Evolutionary conservation across 2,113 vertebrate species (phyloP).

Genomic region (Pomatostomus ruficeps): DNA sequence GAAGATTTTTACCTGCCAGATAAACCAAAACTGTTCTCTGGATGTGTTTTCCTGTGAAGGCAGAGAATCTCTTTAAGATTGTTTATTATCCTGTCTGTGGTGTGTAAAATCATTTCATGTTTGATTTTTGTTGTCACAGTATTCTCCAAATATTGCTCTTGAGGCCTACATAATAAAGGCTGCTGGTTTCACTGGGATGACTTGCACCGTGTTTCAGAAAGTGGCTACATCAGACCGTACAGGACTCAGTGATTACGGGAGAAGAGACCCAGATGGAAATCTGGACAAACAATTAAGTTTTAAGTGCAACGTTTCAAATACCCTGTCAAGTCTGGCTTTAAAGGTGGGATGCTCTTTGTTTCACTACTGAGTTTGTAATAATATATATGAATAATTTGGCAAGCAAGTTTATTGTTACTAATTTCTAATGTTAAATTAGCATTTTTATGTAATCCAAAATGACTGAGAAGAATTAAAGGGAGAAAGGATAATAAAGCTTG

Average conservation of each 20-base stretch:
- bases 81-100: not conserved
- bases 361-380: not conserved
- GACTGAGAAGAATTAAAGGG: not conserved
- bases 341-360: conserved; percentile 75
- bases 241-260: conserved; percentile 70
- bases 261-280: conserved; percentile 78
- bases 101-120: not conserved
- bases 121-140: conserved; percentile 70
- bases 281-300: conserved; percentile 92
- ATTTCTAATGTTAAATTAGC: not conserved
- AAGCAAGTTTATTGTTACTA: not conserved
- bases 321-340: conserved; percentile 85
- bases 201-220: conserved; percentile 92
- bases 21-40: not conserved
- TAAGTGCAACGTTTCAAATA: conserved; percentile 93
- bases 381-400: not conserved
- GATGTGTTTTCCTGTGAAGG: not conserved
- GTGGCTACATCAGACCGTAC: conserved; percentile 79
- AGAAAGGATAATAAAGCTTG: not conserved
- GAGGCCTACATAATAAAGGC: conserved; percentile 89
- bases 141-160: conserved; percentile 93
- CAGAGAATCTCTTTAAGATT: not conserved
- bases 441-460: not conserved
- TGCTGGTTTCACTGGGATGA: conserved; percentile 90
- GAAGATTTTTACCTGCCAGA: not conserved